These are phyloP conservation scores for Chaetorhynchus papuensis DNA, from an alignment of 2,113 vertebrate genomes.

Conservation along the genomic window DNA sequence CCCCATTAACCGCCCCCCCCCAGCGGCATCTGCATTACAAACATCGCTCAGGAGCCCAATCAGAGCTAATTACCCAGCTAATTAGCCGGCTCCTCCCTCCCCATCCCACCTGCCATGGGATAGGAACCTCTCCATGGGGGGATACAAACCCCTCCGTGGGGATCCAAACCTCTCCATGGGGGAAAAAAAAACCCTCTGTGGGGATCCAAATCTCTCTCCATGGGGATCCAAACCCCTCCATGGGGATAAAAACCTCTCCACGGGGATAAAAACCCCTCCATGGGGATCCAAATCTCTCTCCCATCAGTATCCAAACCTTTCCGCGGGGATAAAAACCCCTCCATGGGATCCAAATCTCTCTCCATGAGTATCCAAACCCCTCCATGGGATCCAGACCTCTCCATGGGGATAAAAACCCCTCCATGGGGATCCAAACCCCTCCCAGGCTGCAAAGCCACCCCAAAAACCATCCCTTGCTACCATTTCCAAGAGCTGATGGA, in stretches of 20 bases:
- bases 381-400: not conserved
- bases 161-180: not conserved
- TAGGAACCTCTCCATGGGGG: not conserved
- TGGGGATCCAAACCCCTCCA: not conserved
- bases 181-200: not conserved
- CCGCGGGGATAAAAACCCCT: not conserved
- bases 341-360: not conserved
- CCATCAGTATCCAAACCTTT: not conserved
- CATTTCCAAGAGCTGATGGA: not conserved
- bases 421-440: not conserved
- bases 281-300: not conserved
- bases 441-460: not conserved
- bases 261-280: not conserved
- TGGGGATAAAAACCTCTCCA: not conserved
- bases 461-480: not conserved
- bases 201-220: not conserved
- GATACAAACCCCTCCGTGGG: not conserved
- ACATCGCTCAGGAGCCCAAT: not conserved
- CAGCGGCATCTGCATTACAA: not conserved
- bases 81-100: not conserved
- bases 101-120: not conserved
- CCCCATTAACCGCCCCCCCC: not conserved
- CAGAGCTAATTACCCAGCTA: not conserved
- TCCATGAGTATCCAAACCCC: not conserved
- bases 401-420: not conserved